Evolutionary conservation across 2,888 invertebrate species (phyloP), one percentile per base, ranked within the genome.

Genomic region (Thymelicus sylvestris): DNA sequence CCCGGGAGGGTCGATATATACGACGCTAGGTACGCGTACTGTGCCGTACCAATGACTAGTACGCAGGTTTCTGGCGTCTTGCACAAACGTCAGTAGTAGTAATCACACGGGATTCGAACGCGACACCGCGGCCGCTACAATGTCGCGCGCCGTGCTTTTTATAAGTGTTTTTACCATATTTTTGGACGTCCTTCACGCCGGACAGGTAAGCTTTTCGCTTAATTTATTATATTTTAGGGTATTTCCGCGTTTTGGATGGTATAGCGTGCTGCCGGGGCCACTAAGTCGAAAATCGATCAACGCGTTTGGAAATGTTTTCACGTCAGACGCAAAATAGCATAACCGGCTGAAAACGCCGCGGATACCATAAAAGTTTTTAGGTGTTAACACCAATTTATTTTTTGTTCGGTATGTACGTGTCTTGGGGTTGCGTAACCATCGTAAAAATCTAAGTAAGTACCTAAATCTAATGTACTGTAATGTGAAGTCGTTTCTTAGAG

Each of bases 81-180:
- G 85, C 79, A 79, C 81, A 81, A 86, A 92, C 92, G 92, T 90
- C 85, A 86, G 82, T 80, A 77, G 82, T 80, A 77, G 82, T 52
- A 15, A 19, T 81, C 85, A 86, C 85, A 86, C 86, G 83, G 82
- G 82, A 75, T 76, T 82, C 82, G 80, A 84, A 84, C 87, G 88
- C 86, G 84, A 73, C 75, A 75, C 78, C 89, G 92, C 92, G 92
- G 88, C 89, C 91, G 93, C 93, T 86, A 94, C 88, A 88, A 95
- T 95, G 95, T 91, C 95, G 95, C 95, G 94, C 88, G 94, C 93
- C 91, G 93, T 94, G 90, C 92, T 94, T 89, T 92, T 94, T 91
- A 89, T 95, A 87, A 93, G 94, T 94, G 95, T 94, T 88, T 93
- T 94, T 90, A 91, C 93, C 88, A 91, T 95, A 90, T 89, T 94